Evolutionary conservation across 2,797 vertebrate species (phyloP), one percentile per base, ranked within the genome.

Genomic region (Huso huso): DNA sequence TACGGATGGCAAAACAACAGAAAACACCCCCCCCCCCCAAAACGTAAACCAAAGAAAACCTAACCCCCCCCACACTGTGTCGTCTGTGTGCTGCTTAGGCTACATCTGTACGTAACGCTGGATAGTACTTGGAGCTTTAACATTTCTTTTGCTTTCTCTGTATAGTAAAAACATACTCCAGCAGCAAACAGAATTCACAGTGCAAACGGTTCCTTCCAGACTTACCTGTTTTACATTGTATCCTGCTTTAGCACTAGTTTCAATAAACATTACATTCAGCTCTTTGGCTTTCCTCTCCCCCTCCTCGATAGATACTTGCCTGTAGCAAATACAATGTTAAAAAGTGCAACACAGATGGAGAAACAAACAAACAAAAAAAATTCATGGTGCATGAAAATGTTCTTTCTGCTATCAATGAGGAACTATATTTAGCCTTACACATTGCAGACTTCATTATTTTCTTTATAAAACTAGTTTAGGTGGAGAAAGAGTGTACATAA

Each of bases 191-290:
- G 74, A 60, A 10, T 8, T 62, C 10, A 68, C 6, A 67, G 65
- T 75, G 78, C 73, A 79, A 9, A 51, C 74, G 69, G 67, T 15
- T 75, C 64, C 81, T 82, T 84, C 69, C 70, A 71, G 15, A 72
- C 88, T 89, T 86, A 99, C 97, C 95, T 99, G 97, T 84, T 99
- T 99, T 67, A 99, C 95, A 58, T 99, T 99, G 90, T 99, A 99
- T 81, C 97, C 97, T 9, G 95, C 97, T 90, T 99, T 99, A 75
- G 97, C 97, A 80, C 97, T 99, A 85, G 97, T 99, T 92, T 99
- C 97, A 79, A 99, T 99, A 92, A 99, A 99, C 95, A 99, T 99
- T 86, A 99, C 96, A 90, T 95, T 99, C 87, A 99, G 92, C 90
- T 99, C 97, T 97, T 98, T 99, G 93, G 97, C 97, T 93, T 99